Evolutionary conservation across 1,140 invertebrate genomes (phyloP), one percentile per base, ranked within the genome.

Genomic region (Thaumetopoea pityocampa): DNA sequence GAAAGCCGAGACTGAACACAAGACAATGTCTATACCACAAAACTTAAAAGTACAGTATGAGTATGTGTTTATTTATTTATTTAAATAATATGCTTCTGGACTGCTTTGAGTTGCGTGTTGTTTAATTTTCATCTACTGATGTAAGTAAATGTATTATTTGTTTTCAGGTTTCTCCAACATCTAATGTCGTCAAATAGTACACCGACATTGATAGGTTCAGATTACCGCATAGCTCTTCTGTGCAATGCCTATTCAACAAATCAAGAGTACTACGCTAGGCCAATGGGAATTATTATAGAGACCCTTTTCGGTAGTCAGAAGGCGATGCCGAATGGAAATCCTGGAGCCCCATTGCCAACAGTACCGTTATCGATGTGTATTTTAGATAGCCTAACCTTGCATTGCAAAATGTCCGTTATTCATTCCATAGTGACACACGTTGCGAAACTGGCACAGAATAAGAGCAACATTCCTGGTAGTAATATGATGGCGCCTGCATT

Each of bases 381-480:
- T 9, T 78, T 98, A 2, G 97, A 99, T 71, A 97, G 96, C n/a
- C 77, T 98, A 7, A 98, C 97, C 0, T 93, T 98, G 5, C 96
- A 98, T 77, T 95, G 96, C 0, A 98, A 98, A 80, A 98, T 99
- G 97, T 97, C 95, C 48, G 81, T 99, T n/a, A 98, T 98, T 38
- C 96, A 98, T 42, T 94, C 92, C 29, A 97, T 97, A 56, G 94
- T 96, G 0, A 93, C 93, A 1, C 92, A 96, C 62, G 92, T 98
- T 1, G 93, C 95, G 7, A 96, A 96, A 69, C 85, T 94, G 35
- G 94, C 95, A 0, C 93, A 96, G 52, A 92, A 91, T 2, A 97
- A 98, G 68, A 90, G 91, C 0, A 92, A 71, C 19, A 89, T 94
- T 56, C 87, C 90, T 0, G 74, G 76, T 0, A 83, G 72, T 10